These are phyloP conservation scores for Siderastrea siderea DNA, from an alignment of 92 coral and sea anemone species.

Conservation along the genomic window DNA sequence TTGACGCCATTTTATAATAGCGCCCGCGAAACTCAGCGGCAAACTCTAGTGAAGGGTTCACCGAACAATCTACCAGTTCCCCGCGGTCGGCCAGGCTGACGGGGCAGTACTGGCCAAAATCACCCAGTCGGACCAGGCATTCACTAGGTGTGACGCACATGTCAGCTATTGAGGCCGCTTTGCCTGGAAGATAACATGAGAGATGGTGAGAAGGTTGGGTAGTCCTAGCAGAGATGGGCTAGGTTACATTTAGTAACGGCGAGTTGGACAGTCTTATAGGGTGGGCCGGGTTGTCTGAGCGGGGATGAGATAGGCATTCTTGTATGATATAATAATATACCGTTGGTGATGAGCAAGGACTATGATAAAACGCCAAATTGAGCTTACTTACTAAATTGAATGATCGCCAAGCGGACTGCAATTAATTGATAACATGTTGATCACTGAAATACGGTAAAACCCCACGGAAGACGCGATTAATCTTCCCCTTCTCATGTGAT, in stretches of 20 bases:
- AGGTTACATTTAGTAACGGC: too few species aligned
- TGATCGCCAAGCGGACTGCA: too few species aligned
- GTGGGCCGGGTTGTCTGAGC: neutral
- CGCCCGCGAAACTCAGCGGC: conserved; percentile 99
- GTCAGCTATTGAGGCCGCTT: conserved; percentile 94
- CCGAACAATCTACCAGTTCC: conserved; percentile 95
- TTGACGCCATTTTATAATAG: conserved; percentile 92
- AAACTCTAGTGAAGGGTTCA: conserved; percentile 82
- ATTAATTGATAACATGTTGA: too few species aligned
- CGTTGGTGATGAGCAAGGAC: too few species aligned
- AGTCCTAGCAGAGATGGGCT: neutral
- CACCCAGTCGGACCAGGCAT: conserved; percentile 88
- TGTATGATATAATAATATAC: too few species aligned
- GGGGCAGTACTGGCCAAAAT: conserved; percentile 95
- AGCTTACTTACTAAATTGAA: too few species aligned
- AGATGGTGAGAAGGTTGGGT: neutral
- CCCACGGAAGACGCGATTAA: too few species aligned
- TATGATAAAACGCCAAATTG: too few species aligned
- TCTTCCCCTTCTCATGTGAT: too few species aligned
- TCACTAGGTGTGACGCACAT: conserved; percentile 97
- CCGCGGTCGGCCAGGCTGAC: conserved; percentile 98
- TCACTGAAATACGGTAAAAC: too few species aligned
- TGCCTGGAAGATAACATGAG: conserved; percentile 59
- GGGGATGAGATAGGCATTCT: neutral
- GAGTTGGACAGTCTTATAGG: too few species aligned